Evolutionary conservation across 2,888 invertebrate genomes (phyloP).

Genomic region (Eubasilissa splendida): DNA sequence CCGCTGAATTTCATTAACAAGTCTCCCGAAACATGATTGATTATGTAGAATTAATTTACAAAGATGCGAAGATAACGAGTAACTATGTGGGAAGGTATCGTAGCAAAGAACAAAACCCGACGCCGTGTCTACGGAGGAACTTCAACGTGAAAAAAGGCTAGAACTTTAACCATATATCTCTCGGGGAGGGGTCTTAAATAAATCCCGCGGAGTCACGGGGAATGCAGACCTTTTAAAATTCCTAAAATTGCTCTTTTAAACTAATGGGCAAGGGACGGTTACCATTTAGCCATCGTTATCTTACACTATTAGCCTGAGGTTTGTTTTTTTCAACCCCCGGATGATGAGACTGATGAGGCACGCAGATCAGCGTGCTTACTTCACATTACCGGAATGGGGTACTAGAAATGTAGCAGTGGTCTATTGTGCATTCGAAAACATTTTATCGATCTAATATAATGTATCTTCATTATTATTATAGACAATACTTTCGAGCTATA

Average conservation of each 20-base stretch:
- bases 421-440: too few species aligned
- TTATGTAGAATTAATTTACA: neutral
- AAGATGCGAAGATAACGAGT: neutral
- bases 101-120: neutral
- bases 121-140: neutral
- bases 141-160: neutral
- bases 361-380: too few species aligned
- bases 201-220: slow-evolving; percentile 25
- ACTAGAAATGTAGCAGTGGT: too few species aligned
- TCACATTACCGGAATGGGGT: too few species aligned
- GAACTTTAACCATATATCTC: slow-evolving; percentile 30
- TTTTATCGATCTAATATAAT: too few species aligned
- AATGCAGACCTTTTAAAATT: slow-evolving; percentile 29
- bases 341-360: too few species aligned
- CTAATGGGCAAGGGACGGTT: slow-evolving; percentile 21
- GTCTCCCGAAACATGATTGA: neutral
- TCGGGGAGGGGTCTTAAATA: slow-evolving; percentile 17
- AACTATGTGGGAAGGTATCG: neutral
- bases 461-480: too few species aligned
- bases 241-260: slow-evolving; percentile 27
- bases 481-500: too few species aligned
- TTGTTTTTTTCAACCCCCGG: too few species aligned
- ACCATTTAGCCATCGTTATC: too few species aligned
- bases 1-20: too few species aligned
- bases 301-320: too few species aligned